Evolutionary conservation across 2,797 vertebrate genomes (phyloP), one percentile per base, ranked within the genome.

Genomic region (Salarias fasciatus): DNA sequence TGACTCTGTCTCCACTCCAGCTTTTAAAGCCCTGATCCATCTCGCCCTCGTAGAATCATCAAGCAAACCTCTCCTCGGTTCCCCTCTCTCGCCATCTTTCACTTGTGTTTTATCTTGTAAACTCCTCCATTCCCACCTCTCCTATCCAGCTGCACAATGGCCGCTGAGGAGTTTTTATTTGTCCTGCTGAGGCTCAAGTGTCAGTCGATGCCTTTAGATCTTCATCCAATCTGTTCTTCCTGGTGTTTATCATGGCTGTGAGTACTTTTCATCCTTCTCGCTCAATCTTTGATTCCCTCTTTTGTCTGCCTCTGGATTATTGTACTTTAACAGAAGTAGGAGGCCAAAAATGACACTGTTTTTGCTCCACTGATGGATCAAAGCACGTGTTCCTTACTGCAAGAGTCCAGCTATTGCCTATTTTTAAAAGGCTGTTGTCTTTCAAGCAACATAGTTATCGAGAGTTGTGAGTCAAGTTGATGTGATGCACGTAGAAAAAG

Each of bases 191-290:
- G 59, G 72, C 80, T 79, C 67, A 72, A 78, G 73, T 79, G 74
- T 75, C 14, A 24, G 76, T 78, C 75, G 64, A 81, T 80, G 69
- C 63, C 61, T 60, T 65, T 56, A 53, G 72, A 80, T 79, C 79
- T 75, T 77, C 50, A 69, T 76, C 69, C 86, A 82, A 67, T 83
- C 68, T 82, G 53, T 68, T 67, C 63, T 43, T 61, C 55, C n/a
- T 14, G 3, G 69, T 82, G 72, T 85, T 85, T 75, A 77, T 82
- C 63, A 55, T 28, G 41, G 69, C 56, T 54, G 56, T 74, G 75
- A 65, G 61, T 63, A 72, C 63, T 60, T 75, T 56, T 68, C 49
- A 69, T 69, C 38, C 40, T 31, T 51, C 14, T 46, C 54, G 54
- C 68, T 80, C 64, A 67, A 60, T 72, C 66, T 44, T 47, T 62